Evolutionary conservation across 2,888 invertebrate genomes (phyloP).

Genomic region (Napeogenes sylphis): DNA sequence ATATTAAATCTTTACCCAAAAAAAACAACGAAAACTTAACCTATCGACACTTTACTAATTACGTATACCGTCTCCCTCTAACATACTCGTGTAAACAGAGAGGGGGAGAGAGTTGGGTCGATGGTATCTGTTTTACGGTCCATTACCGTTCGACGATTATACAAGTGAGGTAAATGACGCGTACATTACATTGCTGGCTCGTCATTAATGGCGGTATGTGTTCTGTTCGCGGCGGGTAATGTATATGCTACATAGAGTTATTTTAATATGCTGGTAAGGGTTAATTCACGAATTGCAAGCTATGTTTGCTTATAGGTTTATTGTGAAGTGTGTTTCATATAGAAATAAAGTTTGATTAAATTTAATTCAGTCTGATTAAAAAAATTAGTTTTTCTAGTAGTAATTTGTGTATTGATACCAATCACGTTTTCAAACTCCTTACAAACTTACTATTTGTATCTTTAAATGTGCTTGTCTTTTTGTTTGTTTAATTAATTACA

Average conservation of each 20-base stretch:
- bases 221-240: conserved; percentile 21
- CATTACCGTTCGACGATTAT: conserved; percentile 47
- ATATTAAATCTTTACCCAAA: conserved; percentile 22
- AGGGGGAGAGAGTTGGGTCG: conserved; percentile 31
- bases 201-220: conserved; percentile 23
- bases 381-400: too few relatives aligned
- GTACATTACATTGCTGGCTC: conserved; percentile 30
- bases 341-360: neutral
- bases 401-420: too few relatives aligned
- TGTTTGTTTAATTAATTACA: too few relatives aligned
- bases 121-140: conserved; percentile 53
- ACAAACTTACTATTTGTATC: too few relatives aligned
- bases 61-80: conserved; percentile 35
- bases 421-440: too few relatives aligned
- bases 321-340: neutral
- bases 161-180: conserved; percentile 31
- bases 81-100: conserved; percentile 24
- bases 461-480: too few relatives aligned
- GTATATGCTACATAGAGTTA: conserved; percentile 15
- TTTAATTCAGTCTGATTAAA: neutral
- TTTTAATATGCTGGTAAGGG: conserved; percentile 16
- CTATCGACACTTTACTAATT: conserved; percentile 51
- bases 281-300: conserved; percentile 17
- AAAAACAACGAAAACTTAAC: conserved; percentile 41
- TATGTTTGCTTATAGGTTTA: neutral